phyloP scores from a whole-genome alignment of 2,113 vertebrate genomes.

The Myanophis thanlyinensis region DNA sequence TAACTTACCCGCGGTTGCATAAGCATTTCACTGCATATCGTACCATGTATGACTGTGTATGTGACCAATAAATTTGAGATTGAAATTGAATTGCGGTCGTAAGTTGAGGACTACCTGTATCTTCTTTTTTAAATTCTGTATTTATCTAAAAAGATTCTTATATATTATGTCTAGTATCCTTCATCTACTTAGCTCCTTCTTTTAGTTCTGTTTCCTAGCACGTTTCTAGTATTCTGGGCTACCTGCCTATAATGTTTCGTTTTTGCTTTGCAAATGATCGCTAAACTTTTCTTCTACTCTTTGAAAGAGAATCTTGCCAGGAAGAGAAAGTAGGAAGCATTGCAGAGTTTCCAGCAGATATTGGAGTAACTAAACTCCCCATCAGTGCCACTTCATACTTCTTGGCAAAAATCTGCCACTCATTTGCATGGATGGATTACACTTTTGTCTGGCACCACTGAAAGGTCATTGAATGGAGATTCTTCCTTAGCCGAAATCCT shows the following conservation, averaged over 20 bases:
- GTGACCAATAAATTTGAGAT: too few species aligned
- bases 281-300: neutral
- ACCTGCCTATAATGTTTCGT: neutral
- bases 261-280: neutral
- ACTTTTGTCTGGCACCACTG: neutral
- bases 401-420: neutral
- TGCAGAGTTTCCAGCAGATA: neutral
- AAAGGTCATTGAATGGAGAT: neutral
- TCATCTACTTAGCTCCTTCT: neutral
- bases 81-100: too few species aligned
- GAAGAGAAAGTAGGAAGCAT: neutral
- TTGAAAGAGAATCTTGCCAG: neutral
- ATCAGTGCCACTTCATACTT: neutral
- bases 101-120: neutral
- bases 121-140: neutral
- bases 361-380: neutral
- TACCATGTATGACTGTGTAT: too few species aligned
- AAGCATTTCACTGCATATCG: too few species aligned
- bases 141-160: neutral
- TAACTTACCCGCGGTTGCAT: too few species aligned
- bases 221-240: neutral
- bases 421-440: neutral
- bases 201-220: neutral
- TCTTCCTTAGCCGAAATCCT: neutral
- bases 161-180: neutral